Evolutionary conservation across 1,140 invertebrate genomes (phyloP), one percentile per base, ranked within the genome.

Genomic region (Centruroides vittatus): DNA sequence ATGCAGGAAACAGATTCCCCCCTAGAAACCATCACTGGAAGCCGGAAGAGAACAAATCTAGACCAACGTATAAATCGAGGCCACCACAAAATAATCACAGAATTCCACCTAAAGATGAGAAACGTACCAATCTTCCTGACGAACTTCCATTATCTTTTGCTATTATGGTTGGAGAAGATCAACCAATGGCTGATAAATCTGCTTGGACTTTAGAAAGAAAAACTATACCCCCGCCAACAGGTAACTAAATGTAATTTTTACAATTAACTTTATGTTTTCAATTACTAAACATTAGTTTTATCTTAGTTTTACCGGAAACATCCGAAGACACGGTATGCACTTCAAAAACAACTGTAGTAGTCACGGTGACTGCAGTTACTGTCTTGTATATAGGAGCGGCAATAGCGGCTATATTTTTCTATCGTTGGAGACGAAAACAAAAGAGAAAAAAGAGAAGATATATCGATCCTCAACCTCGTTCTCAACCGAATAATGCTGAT

Each of bases 111-210:
- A 60, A 55, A 36, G 62, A 64, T 50, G 59, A 61, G 8, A 58
- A 61, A 3, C 58, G 55, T 5, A 64, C 59, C 4, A 59, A 64
- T 46, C 35, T 65, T 56, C 63, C 63, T 35, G 60, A 65, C 50
- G 63, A 65, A 51, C 55, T 65, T 10, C 63, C 63, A 23, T 36
- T 65, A n/a, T 65, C 63, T 0, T 50, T 65, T n/a, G 63, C 63
- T 10, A 65, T 65, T 47, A 48, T 61, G 34, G 63, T 65, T 10
- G 63, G 63, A 13, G 63, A 65, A 60, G 63, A 65, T 61, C 51
- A 23, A 34, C 23, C 51, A 53, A 36, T 23, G 23, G 51, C 5
- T 53, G 51, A 13, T 51, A 13, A 5, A 51, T 34, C 12, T 51
- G 50, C 23, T 13, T 51, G 50, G 12, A 34, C 23, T 13, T 13